A percentile compares a stretch with the other conserved stretches of the same genome.
Evolutionary conservation across 2,113 vertebrate species (phyloP).

Genomic region (Salvelinus namaycush): DNA sequence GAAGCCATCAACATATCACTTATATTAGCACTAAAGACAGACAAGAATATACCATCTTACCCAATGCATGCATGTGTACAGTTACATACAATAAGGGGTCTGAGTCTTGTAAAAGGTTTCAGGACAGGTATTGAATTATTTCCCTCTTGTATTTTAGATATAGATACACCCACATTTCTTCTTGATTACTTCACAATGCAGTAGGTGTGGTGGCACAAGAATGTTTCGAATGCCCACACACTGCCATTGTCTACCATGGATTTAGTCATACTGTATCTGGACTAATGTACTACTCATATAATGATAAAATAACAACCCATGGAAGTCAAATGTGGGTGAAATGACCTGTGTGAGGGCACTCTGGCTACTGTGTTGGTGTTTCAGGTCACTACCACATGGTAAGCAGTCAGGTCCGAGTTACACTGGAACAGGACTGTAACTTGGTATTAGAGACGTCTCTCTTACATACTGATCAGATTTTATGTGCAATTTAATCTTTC

Average conservation of each 20-base stretch:
- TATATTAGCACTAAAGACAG: background rate
- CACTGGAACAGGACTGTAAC: constrained; percentile 19
- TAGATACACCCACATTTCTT: too few species aligned
- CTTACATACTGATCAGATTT: constrained; percentile 54
- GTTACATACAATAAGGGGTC: background rate
- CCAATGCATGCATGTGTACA: background rate
- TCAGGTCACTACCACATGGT: constrained; percentile 18
- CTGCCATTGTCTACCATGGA: too few species aligned
- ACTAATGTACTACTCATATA: background rate
- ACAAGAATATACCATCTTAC: background rate
- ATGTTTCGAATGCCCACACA: too few species aligned
- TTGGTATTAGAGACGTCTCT: constrained; percentile 47
- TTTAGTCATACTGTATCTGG: background rate
- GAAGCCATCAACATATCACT: background rate
- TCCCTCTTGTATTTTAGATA: too few species aligned
- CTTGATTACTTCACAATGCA: too few species aligned
- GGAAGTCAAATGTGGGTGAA: background rate
- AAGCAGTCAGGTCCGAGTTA: background rate
- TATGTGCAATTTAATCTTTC: constrained; percentile 59
- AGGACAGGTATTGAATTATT: too few species aligned
- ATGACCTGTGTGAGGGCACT: background rate
- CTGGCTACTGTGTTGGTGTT: constrained; percentile 7
- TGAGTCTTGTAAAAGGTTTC: background rate
- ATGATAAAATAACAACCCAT: background rate
- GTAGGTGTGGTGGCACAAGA: too few species aligned